A percentile compares a stretch with the other conserved stretches of the same genome.
These are phyloP conservation scores for Brachirus orientalis DNA, from an alignment of 2,113 vertebrate genomes.

Conservation along the genomic window DNA sequence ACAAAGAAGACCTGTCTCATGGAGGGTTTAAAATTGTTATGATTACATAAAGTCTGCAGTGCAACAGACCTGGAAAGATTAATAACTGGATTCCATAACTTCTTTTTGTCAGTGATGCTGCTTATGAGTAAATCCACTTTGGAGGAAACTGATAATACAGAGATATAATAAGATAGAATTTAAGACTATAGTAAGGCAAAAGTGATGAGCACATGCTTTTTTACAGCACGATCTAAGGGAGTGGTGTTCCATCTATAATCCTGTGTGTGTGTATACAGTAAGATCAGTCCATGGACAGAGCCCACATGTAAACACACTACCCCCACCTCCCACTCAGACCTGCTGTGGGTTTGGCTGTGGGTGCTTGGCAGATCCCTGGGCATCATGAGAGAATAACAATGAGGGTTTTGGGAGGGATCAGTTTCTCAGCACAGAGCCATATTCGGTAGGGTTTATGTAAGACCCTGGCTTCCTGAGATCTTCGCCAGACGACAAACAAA, in stretches of 20 bases:
- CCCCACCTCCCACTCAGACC: slow-evolving; percentile 60
- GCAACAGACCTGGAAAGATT: slow-evolving; percentile 26
- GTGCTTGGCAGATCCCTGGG: slow-evolving; percentile 67
- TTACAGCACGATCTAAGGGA: slow-evolving; percentile 22
- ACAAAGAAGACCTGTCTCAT: slow-evolving; percentile 46
- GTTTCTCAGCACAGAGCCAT: slow-evolving; percentile 65
- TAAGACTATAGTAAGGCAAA: too few species aligned
- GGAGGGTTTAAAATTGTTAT: slow-evolving; percentile 43
- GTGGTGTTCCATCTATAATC: slow-evolving; percentile 48
- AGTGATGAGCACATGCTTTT: not conserved
- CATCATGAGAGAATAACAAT: slow-evolving; percentile 79
- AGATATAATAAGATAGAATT: not conserved
- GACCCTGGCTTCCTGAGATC: slow-evolving; percentile 66
- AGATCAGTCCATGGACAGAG: slow-evolving; percentile 58
- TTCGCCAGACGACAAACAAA: slow-evolving; percentile 74
- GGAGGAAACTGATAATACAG: not conserved
- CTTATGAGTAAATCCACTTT: slow-evolving; percentile 6
- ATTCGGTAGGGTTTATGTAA: slow-evolving; percentile 72
- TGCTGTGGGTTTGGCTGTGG: slow-evolving; percentile 70
- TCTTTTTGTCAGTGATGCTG: not conserved
- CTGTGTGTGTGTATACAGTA: slow-evolving; percentile 58
- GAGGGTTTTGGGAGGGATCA: slow-evolving; percentile 76
- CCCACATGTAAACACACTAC: slow-evolving; percentile 66
- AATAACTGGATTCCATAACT: slow-evolving; percentile 29
- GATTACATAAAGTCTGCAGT: slow-evolving; percentile 33